Evolutionary conservation across 2,888 invertebrate species (phyloP), one percentile per base, ranked within the genome.

Genomic region (Caenorhabditis angaria): DNA sequence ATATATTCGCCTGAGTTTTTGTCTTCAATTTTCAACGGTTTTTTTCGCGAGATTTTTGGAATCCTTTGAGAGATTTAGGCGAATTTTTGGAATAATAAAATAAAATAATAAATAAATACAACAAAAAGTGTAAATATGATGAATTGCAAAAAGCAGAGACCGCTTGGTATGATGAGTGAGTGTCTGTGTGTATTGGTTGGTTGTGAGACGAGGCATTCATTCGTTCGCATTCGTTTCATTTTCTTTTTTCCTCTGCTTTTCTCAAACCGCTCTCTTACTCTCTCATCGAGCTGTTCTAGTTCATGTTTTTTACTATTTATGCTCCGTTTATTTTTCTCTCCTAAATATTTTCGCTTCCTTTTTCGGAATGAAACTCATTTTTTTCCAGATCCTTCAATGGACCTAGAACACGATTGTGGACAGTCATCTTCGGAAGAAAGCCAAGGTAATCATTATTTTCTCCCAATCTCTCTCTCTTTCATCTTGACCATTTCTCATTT

Each of bases 231-330:
- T 63, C 50, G 47, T 58, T 57, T 54, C 53, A n/a, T 55, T 28
- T 27, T 55, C 54, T 60, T 64, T 60, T 56, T 57, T 69, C 59
- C 55, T 50, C 50, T 50, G 22, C 50, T 3, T 50, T 20, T 50
- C 50, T 50, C 24, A 22, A 14, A 14, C 10, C 41, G 18, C 41
- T 41, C 41, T 41, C 41, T 18, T 59, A 61, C 69, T 65, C 47
- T 60, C 61, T 61, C 64, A 50, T 51, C 28, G 64, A 61, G 70
- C 65, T 70, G 70, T 70, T 70, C 70, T 70, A 70, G 70, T 70
- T 65, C 59, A 61, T 70, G 65, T 70, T 70, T 70, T 70, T 70
- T 41, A 41, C 41, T 41, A 41, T 64, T 64, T 70, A 70, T 65
- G 70, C 70, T 65, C 65, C 62, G 54, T 64, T 55, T 60, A 53